Percentiles rank a stretch among this genome's conserved stretches.
Evolutionary conservation across 2,888 invertebrate genomes (phyloP).

Genomic region (Kuschelorhynchus macadamiae): DNA sequence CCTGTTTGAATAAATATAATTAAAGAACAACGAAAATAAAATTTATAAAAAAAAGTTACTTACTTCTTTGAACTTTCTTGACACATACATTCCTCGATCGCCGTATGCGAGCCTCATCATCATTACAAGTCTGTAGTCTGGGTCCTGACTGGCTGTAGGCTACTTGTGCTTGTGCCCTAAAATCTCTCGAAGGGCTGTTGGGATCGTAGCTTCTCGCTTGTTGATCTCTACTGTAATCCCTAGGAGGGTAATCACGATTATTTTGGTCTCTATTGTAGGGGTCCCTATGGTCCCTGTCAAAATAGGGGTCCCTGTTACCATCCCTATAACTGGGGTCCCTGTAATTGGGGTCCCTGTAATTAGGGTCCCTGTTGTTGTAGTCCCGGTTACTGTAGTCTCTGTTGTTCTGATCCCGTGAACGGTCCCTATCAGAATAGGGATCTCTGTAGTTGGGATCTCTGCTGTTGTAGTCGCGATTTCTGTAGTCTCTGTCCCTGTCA

Average conservation of each 20-base stretch:
- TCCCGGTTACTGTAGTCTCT: conserved; percentile 35
- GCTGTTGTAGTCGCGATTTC: conserved; percentile 31
- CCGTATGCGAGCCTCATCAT: conserved; percentile 55
- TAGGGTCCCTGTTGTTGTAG: conserved; percentile 33
- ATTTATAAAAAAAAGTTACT: conserved; percentile 67
- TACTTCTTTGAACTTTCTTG: conserved; percentile 82
- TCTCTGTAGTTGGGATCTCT: conserved; percentile 33
- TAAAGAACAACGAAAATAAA: too few species aligned
- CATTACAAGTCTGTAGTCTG: conserved; percentile 54
- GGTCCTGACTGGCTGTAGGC: conserved; percentile 45
- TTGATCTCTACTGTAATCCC: conserved; percentile 38
- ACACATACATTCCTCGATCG: conserved; percentile 76
- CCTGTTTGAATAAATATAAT: too few species aligned
- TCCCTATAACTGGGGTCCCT: conserved; percentile 35
- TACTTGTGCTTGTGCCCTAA: conserved; percentile 31
- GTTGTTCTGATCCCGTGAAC: conserved; percentile 29
- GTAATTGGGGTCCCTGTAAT: conserved; percentile 33
- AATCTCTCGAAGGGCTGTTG: conserved; percentile 49
- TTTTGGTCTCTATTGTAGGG: conserved; percentile 39
- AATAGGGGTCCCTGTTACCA: conserved; percentile 38
- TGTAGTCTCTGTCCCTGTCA: conserved; percentile 35
- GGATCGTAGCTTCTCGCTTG: conserved; percentile 50
- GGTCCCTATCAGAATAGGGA: conserved; percentile 32
- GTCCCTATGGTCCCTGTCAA: conserved; percentile 41
- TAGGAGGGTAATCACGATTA: conserved; percentile 44